Conservation (phyloP, 2,888 invertebrate species). For the Cheilosia urbana region DNA sequence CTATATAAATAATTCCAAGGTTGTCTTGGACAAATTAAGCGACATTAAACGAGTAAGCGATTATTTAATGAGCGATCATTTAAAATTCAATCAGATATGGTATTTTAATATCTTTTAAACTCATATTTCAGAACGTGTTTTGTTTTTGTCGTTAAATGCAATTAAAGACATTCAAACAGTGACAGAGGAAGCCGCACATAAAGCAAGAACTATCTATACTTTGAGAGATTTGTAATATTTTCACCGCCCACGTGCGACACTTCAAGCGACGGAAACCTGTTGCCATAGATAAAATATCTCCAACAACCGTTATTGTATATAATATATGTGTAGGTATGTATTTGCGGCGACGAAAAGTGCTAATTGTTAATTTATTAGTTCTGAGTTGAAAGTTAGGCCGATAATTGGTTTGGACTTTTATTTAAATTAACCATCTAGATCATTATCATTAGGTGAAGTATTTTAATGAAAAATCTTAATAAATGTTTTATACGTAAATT, state of each 20-base stretch:
- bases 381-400: constrained; percentile 60
- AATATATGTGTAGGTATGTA: background rate
- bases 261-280: constrained; percentile 59
- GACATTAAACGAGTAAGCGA: constrained; percentile 11
- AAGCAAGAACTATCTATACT: constrained; percentile 25
- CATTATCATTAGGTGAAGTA: constrained; percentile 61
- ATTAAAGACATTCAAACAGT: background rate
- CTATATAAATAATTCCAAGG: constrained; percentile 50
- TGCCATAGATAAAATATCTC: constrained; percentile 30
- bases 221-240: constrained; percentile 61
- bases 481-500: constrained; percentile 39
- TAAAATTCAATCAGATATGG: constrained; percentile 48
- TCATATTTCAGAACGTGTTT: constrained; percentile 53
- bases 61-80: constrained; percentile 49
- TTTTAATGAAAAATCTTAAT: constrained; percentile 64
- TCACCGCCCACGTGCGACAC: constrained; percentile 53
- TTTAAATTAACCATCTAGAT: constrained; percentile 65
- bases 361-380: constrained; percentile 60
- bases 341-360: constrained; percentile 43
- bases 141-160: constrained; percentile 7
- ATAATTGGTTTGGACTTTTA: constrained; percentile 65
- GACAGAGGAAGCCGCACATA: background rate
- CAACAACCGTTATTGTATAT: background rate
- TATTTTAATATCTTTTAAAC: constrained; percentile 8
- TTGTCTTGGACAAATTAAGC: constrained; percentile 21